A percentile compares a stretch with the other conserved stretches of the same genome.
These are phyloP conservation scores for Panonychus citri DNA, from an alignment of 1,140 invertebrate species.

Conservation along the genomic window DNA sequence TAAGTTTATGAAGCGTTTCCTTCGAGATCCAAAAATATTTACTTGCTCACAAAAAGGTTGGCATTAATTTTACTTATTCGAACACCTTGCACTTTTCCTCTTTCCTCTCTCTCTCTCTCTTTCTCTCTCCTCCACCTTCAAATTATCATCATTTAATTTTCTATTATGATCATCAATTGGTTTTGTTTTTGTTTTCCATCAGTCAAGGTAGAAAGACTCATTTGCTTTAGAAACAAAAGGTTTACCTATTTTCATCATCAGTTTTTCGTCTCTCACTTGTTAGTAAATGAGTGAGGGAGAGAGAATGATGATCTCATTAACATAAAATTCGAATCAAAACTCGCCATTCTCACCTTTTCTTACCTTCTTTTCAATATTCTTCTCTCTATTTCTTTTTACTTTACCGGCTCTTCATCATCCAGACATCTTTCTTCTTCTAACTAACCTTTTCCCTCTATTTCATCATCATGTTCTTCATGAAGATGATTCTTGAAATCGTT, in stretches of 20 bases:
- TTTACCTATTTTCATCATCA: too few relatives aligned
- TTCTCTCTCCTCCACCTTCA: neutral
- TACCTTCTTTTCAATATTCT: neutral
- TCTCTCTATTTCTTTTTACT: neutral
- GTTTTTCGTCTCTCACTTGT: too few relatives aligned
- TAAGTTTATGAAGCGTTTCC: slow-evolving; percentile 42
- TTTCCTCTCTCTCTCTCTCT: neutral
- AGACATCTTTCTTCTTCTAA: neutral
- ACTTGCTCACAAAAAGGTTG: slow-evolving; percentile 14
- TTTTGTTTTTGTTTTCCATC: too few relatives aligned
- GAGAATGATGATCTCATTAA: too few relatives aligned
- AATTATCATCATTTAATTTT: neutral
- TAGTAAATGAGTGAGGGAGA: too few relatives aligned
- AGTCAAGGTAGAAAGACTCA: neutral
- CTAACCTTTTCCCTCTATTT: neutral
- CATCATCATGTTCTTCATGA: neutral
- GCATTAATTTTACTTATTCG: neutral
- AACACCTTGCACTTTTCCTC: neutral
- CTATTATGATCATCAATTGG: too few relatives aligned
- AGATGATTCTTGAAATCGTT: too few relatives aligned
- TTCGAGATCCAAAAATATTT: slow-evolving; percentile 14
- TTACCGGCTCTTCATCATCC: too few relatives aligned
- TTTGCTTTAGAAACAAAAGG: neutral
- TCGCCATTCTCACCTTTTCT: neutral
- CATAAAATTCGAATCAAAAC: too few relatives aligned